Conservation (phyloP, 2,797 vertebrate species). For the Enteromius anoplus region DNA sequence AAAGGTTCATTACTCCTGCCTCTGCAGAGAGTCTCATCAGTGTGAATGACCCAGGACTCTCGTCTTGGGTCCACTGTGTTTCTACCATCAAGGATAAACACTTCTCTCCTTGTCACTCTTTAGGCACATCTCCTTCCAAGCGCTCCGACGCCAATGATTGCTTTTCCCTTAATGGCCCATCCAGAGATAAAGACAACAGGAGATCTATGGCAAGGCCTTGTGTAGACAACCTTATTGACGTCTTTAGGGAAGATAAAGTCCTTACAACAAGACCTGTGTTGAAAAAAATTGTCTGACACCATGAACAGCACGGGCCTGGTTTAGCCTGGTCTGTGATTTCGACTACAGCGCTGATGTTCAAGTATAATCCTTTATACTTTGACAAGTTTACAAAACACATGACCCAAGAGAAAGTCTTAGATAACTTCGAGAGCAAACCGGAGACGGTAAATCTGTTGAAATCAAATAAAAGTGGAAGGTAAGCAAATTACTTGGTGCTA, state of each 20-base stretch:
- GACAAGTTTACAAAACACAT: constrained; percentile 39
- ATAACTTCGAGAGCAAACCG: constrained; percentile 31
- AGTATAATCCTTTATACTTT: constrained; percentile 22
- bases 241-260: constrained; percentile 65
- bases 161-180: constrained; percentile 68
- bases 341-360: background rate
- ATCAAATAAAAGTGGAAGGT: constrained; percentile 65
- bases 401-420: constrained; percentile 14
- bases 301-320: background rate
- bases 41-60: constrained; percentile 10
- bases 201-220: constrained; percentile 66
- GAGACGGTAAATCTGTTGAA: constrained; percentile 61
- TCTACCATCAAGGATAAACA: constrained; percentile 19
- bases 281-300: constrained; percentile 54
- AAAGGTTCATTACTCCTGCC: constrained; percentile 18
- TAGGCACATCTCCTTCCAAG: constrained; percentile 41
- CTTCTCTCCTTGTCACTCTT: constrained; percentile 58
- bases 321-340: background rate
- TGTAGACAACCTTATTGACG: constrained; percentile 66
- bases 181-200: constrained; percentile 53
- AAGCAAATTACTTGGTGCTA: constrained; percentile 62
- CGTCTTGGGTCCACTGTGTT: constrained; percentile 12
- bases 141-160: constrained; percentile 42
- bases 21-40: constrained; percentile 5
- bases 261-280: constrained; percentile 65